These are phyloP conservation scores for Anabas testudineus DNA, from an alignment of 2,797 vertebrate species.

Conservation along the genomic window DNA sequence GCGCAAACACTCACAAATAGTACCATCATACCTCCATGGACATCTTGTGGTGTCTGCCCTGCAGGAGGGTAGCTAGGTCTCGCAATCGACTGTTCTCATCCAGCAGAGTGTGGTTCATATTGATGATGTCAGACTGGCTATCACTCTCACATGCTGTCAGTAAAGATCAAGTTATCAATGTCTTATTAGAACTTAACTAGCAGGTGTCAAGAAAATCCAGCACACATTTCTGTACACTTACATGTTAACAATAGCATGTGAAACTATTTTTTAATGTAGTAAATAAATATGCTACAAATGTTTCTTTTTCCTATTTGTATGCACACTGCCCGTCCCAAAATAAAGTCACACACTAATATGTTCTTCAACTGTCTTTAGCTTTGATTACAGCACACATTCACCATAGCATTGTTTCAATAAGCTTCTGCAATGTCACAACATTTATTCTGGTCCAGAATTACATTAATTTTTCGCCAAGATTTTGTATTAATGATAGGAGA, in stretches of 20 bases:
- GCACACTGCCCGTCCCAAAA: no score
- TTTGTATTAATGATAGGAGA: no score
- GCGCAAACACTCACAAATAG: neutral
- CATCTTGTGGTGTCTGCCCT: constrained; percentile 93
- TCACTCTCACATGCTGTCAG: constrained; percentile 83
- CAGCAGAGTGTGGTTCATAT: constrained; percentile 83
- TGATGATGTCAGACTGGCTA: constrained; percentile 72
- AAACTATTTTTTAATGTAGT: neutral
- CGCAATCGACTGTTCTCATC: constrained; percentile 89
- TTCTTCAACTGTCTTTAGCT: no score
- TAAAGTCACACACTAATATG: no score
- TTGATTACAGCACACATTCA: no score
- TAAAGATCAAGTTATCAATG: neutral
- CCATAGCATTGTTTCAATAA: no score
- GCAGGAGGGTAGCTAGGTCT: constrained; percentile 89
- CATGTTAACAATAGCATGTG: neutral
- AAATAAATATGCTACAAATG: neutral
- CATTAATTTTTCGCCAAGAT: no score
- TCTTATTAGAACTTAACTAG: neutral
- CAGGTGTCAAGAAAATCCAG: neutral
- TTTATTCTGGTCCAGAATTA: no score
- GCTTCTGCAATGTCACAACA: no score
- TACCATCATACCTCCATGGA: constrained; percentile 87
- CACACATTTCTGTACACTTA: neutral
- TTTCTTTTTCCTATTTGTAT: neutral